Conservation (phyloP, 2,797 vertebrate genomes). For the Spondyliosoma cantharus region DNA sequence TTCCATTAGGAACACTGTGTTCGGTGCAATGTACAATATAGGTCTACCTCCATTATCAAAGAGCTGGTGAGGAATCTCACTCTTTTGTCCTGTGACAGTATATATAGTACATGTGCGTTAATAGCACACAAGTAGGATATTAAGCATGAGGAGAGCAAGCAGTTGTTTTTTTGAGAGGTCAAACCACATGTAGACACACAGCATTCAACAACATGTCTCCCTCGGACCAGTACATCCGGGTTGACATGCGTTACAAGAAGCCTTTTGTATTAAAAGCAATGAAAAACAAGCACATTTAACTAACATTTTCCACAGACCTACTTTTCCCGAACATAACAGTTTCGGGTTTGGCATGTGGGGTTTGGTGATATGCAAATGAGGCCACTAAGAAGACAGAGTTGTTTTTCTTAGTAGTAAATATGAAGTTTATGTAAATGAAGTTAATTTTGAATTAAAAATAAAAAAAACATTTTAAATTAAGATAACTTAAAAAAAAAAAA, state of each 20-base stretch:
- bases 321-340: too few species aligned
- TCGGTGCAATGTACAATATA: conserved; percentile 19
- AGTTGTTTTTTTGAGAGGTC: neutral
- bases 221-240: neutral
- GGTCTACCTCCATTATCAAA: neutral
- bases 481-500: too few species aligned
- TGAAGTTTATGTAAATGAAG: too few species aligned
- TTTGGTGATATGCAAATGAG: too few species aligned
- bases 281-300: too few species aligned
- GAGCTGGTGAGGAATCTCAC: neutral
- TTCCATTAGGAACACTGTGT: conserved; percentile 40
- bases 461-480: too few species aligned
- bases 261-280: too few species aligned
- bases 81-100: neutral
- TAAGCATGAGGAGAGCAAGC: neutral
- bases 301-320: neutral
- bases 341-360: too few species aligned
- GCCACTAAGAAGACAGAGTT: too few species aligned
- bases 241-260: neutral
- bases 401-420: too few species aligned
- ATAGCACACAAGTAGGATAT: neutral
- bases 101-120: neutral
- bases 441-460: too few species aligned
- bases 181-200: neutral
- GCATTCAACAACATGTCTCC: neutral